Base-by-base conservation (phyloP, 2,888 invertebrate species). In the Reticulitermes lucifugus region DNA sequence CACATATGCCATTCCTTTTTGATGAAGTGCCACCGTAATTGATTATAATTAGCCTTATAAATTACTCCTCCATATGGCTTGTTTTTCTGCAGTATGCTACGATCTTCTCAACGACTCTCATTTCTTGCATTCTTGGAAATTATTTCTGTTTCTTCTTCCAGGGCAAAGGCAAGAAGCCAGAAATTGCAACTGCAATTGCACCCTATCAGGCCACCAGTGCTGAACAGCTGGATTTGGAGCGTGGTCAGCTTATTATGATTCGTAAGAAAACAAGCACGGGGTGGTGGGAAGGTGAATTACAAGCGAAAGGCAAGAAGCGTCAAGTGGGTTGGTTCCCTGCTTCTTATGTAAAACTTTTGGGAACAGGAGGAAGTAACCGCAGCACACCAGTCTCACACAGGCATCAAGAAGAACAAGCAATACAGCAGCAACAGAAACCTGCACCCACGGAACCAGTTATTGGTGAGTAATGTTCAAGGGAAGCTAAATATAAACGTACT, bases 241-340 rank as follows among this genome's bases (percentile, higher is more conserved):
- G 97, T 86, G 99, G 99, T 0, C 99, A 99, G 89, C 92, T 99
- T 85, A 95, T 99, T 85, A 96, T 98, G 93, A 97, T 99, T n/a
- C 94, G 98, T 41, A 99, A 99, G 92, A 99, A 98, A 90, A 98
- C 98, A 0, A 96, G 97, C 88, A 97, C 97, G 80, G 99, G 99
- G 35, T 99, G 99, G 99, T 99, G 99, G 99, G 99, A 99, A 92
- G 99, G 99, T 1, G 99, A 99, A 91, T 91, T 99, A 75, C 98
- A 98, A 93, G 93, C 93, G 22, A 93, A 93, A 88, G 98, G 98
- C 0, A 94, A 97, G 88, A 97, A 97, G 90, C 92, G 97, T 60
- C 98, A 98, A 91, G 95, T 98, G 60, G 99, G 99, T 4, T 99
- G 99, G 99, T 99, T 99, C 92, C 99, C 99, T 0, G 99, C 99